Percentiles rank a stretch among this genome's conserved stretches.
Evolutionary conservation across 2,888 invertebrate species (phyloP).

Genomic region (Agrilus mali): DNA sequence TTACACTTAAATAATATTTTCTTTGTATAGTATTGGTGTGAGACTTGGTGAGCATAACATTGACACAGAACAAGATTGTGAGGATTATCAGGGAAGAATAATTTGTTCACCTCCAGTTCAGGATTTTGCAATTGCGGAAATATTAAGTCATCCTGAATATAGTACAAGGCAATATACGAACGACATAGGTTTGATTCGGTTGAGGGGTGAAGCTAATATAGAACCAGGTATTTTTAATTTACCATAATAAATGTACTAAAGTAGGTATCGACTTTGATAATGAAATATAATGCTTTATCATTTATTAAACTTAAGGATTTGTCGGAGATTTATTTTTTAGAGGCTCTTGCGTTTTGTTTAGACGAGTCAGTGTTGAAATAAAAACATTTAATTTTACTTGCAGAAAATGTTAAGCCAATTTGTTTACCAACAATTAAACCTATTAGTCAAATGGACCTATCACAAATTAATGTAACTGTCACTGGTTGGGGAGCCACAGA

Average conservation of each 20-base stretch:
- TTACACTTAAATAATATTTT: background rate
- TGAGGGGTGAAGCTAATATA: slow-evolving; percentile 17
- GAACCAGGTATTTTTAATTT: too few relatives aligned
- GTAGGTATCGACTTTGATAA: too few relatives aligned
- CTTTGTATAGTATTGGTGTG: slow-evolving; percentile 37
- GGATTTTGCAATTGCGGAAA: slow-evolving; percentile 36
- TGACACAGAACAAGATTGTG: slow-evolving; percentile 35
- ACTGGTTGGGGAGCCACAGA: slow-evolving; percentile 68
- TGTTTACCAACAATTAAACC: slow-evolving; percentile 34
- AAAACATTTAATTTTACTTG: background rate
- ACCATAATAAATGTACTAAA: too few relatives aligned
- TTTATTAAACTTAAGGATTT: too few relatives aligned
- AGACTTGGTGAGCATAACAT: slow-evolving; percentile 50
- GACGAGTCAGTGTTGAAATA: too few relatives aligned
- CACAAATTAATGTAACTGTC: slow-evolving; percentile 42
- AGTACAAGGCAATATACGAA: slow-evolving; percentile 36
- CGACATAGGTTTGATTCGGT: slow-evolving; percentile 44
- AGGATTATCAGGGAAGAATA: slow-evolving; percentile 16
- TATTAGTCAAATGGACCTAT: slow-evolving; percentile 28
- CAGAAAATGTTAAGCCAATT: slow-evolving; percentile 33
- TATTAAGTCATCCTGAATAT: slow-evolving; percentile 41
- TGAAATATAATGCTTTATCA: too few relatives aligned
- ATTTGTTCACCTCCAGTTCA: slow-evolving; percentile 35
- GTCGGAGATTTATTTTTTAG: too few relatives aligned
- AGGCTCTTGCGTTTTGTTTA: too few relatives aligned